Conservation (phyloP, 2,888 invertebrate genomes). For the Tetranychus piercei region DNA sequence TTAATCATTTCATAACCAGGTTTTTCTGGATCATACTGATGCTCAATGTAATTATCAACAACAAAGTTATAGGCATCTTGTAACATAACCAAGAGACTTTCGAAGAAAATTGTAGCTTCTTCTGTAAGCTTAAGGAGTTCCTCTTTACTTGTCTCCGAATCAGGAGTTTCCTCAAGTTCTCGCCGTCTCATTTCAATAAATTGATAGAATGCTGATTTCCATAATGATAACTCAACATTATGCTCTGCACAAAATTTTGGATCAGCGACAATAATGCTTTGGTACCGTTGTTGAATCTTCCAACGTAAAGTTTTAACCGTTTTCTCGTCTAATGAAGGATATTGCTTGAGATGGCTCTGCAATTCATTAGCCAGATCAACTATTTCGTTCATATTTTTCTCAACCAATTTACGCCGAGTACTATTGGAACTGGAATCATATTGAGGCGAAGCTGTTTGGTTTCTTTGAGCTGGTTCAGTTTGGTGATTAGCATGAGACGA, state of each 20-base stretch:
- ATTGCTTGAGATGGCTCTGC: neutral
- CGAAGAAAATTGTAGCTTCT: constrained; percentile 45
- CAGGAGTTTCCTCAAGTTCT: constrained; percentile 40
- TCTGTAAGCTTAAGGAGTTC: constrained; percentile 17
- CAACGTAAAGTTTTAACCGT: constrained; percentile 25
- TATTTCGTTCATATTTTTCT: neutral
- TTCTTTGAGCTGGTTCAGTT: neutral
- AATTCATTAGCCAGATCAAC: neutral
- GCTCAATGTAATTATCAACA: constrained; percentile 37
- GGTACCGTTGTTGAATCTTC: constrained; percentile 31
- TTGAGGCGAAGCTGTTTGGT: neutral
- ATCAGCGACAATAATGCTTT: constrained; percentile 43
- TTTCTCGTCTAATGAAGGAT: no score
- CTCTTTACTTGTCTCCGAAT: constrained; percentile 12
- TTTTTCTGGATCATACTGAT: constrained; percentile 28
- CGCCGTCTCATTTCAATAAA: constrained; percentile 64
- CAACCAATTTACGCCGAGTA: neutral
- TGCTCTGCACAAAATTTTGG: constrained; percentile 67
- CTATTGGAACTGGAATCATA: neutral
- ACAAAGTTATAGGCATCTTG: constrained; percentile 57
- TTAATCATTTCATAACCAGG: constrained; percentile 20
- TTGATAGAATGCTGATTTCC: constrained; percentile 65
- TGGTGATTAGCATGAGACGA: constrained; percentile 2
- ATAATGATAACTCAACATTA: constrained; percentile 71
- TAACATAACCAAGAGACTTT: constrained; percentile 49